phyloP scores from a whole-genome alignment of 35 echinoderm and acorn worm species.

The Apostichopus japonicus region DNA sequence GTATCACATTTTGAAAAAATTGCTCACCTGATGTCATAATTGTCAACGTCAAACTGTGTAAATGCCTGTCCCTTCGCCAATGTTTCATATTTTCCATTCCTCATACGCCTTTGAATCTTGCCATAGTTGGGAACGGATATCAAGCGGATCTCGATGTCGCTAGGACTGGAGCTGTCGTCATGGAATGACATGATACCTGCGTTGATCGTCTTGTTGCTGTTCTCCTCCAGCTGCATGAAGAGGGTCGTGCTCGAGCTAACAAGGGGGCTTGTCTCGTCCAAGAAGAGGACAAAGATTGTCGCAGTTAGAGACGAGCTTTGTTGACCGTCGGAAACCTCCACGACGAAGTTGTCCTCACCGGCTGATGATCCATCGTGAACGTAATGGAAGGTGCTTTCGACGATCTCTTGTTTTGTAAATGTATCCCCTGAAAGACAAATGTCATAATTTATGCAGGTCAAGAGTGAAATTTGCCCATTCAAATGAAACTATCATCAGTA shows the following conservation, averaged over 20 bases:
- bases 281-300: conserved; percentile 61
- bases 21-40: conserved; percentile 86
- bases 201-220: conserved; percentile 60
- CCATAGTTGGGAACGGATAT: conserved; percentile 73
- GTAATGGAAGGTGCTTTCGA: conserved; percentile 79
- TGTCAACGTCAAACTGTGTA: conserved; percentile 80
- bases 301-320: conserved; percentile 61
- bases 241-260: conserved; percentile 64
- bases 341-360: conserved; percentile 80
- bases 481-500: too few species aligned
- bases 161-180: conserved; percentile 76
- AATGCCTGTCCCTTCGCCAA: conserved; percentile 58
- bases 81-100: conserved; percentile 62
- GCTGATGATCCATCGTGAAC: conserved; percentile 71
- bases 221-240: conserved; percentile 70
- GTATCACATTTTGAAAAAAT: too few species aligned
- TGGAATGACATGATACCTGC: conserved; percentile 76
- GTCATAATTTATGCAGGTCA: background rate
- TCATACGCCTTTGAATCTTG: conserved; percentile 63
- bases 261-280: conserved; percentile 70
- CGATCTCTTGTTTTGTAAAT: conserved; percentile 74
- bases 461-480: too few species aligned
- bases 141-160: conserved; percentile 73
- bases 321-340: conserved; percentile 80
- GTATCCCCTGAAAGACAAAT: conserved; percentile 61